A percentile compares a stretch with the other conserved stretches of the same genome.
Conservation (phyloP, 1,140 invertebrate genomes). For the Plectrocnemia conspersa region DNA sequence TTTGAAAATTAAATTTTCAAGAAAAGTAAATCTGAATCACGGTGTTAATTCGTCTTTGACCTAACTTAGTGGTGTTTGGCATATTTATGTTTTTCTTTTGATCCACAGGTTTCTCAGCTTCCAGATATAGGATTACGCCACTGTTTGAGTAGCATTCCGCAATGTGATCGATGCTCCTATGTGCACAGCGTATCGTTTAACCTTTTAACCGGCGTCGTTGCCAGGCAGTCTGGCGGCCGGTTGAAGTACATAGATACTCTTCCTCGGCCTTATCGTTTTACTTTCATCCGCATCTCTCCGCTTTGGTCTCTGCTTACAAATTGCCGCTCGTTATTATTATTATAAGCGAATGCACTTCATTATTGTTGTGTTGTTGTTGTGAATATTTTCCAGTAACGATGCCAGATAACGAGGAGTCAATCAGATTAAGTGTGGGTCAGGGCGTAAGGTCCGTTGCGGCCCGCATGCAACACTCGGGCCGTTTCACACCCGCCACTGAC, state of each 20-base stretch:
- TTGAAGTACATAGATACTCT: not conserved
- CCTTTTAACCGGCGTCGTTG: conserved; percentile 10
- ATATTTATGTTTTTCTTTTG: not conserved
- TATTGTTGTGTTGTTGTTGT: conserved; percentile 4
- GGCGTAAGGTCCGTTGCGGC: conserved; percentile 9
- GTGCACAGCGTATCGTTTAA: conserved; percentile 3
- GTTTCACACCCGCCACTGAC: too few species aligned
- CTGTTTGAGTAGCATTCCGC: not conserved
- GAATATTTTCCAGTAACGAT: conserved; percentile 16
- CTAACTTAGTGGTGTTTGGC: not conserved
- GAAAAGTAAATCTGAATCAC: not conserved
- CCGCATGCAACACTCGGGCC: conserved; percentile 1
- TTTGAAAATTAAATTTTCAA: too few species aligned
- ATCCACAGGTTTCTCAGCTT: not conserved
- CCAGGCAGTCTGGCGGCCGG: conserved; percentile 16
- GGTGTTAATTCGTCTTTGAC: not conserved
- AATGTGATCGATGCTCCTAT: not conserved
- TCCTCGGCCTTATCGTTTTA: conserved; percentile 29
- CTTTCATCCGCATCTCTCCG: conserved; percentile 27
- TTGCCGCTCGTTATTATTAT: conserved; percentile 19
- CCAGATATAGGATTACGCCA: not conserved
- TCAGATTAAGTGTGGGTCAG: conserved; percentile 19
- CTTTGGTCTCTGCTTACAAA: conserved; percentile 14
- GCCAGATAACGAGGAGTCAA: conserved; percentile 25
- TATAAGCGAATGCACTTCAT: conserved; percentile 19